Conservation (phyloP, 2,888 invertebrate species). For the Cataglyphis albicans region DNA sequence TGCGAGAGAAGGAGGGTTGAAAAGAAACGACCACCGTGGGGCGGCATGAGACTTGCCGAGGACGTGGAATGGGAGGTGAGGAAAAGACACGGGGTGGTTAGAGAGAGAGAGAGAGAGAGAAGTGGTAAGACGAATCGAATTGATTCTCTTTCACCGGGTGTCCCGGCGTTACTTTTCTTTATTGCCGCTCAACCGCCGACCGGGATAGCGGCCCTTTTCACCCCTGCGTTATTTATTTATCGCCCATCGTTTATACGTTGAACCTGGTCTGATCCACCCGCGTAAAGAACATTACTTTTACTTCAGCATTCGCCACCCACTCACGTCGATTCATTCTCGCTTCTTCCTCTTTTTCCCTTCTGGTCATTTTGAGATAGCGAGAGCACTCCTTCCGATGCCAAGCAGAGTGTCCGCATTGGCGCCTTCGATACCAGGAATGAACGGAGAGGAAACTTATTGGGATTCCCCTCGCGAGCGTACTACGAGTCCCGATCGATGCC, state of each 20-base stretch:
- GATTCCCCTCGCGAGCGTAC: slow-evolving; percentile 62
- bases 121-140: slow-evolving; percentile 82
- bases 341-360: slow-evolving; percentile 12
- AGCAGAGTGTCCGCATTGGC: slow-evolving; percentile 6
- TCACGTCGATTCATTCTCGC: slow-evolving; percentile 33
- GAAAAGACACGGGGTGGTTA: slow-evolving; percentile 59
- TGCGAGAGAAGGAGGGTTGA: slow-evolving; percentile 41
- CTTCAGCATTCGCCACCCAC: slow-evolving; percentile 41
- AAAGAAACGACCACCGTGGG: slow-evolving; percentile 62
- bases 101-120: slow-evolving; percentile 47
- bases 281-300: slow-evolving; percentile 60
- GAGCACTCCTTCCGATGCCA: neutral
- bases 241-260: slow-evolving; percentile 69
- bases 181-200: slow-evolving; percentile 80
- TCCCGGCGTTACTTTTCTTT: slow-evolving; percentile 80
- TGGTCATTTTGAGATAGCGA: slow-evolving; percentile 12
- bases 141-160: slow-evolving; percentile 84
- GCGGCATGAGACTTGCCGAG: slow-evolving; percentile 61
- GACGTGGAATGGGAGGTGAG: slow-evolving; percentile 59
- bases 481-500: slow-evolving; percentile 62
- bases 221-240: slow-evolving; percentile 78
- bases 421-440: neutral
- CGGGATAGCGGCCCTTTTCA: slow-evolving; percentile 56
- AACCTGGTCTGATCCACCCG: slow-evolving; percentile 55
- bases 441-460: slow-evolving; percentile 61